A percentile compares a stretch with the other conserved stretches of the same genome.
Evolutionary conservation across 2,113 vertebrate species (phyloP).

Genomic region (Okapia johnstoni): DNA sequence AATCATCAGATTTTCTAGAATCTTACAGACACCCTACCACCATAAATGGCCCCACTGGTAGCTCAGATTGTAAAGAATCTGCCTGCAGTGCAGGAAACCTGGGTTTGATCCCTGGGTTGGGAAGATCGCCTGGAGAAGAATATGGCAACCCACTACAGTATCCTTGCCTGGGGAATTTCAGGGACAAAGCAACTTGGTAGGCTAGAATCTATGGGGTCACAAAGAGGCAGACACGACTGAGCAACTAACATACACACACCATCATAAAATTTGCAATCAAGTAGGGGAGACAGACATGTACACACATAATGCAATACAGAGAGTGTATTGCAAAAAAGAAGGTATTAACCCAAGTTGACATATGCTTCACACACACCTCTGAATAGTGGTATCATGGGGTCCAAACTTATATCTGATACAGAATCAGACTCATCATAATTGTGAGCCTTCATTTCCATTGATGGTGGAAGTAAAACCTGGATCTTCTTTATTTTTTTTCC

Average conservation of each 20-base stretch:
- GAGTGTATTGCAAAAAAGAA: not conserved
- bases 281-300: not conserved
- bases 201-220: not conserved
- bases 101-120: not conserved
- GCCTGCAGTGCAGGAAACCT: not conserved
- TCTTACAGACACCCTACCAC: not conserved
- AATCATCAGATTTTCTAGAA: not conserved
- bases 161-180: not conserved
- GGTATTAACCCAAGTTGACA: not conserved
- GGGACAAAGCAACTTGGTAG: not conserved
- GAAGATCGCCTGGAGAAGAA: not conserved
- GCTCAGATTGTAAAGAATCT: not conserved
- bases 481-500: not conserved
- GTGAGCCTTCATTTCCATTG: not conserved
- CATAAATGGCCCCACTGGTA: not conserved
- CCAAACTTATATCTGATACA: not conserved
- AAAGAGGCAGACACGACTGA: not conserved
- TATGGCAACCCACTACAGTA: not conserved
- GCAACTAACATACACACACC: not conserved
- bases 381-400: not conserved
- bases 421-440: not conserved
- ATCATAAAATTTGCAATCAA: not conserved
- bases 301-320: not conserved
- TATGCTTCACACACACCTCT: not conserved
- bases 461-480: not conserved